Conservation (phyloP, 2,888 invertebrate genomes). For the Automeris io region DNA sequence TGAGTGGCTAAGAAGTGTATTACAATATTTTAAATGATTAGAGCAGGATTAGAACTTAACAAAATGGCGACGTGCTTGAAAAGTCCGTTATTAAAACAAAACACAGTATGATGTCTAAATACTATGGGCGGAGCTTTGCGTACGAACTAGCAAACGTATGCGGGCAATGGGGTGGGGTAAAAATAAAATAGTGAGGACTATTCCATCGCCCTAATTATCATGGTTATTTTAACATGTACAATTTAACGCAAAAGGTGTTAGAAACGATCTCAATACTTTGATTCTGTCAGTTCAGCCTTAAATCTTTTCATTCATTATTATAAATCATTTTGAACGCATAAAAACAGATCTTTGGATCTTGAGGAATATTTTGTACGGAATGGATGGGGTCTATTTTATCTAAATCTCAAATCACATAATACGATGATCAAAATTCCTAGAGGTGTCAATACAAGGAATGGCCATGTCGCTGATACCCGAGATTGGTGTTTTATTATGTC, state of each 20-base stretch:
- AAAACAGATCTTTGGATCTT: constrained; percentile 69
- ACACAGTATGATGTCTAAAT: constrained; percentile 49
- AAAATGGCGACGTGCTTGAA: constrained; percentile 39
- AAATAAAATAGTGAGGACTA: constrained; percentile 17
- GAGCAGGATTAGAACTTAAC: constrained; percentile 3
- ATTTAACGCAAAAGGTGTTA: constrained; percentile 44
- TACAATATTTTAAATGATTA: too few relatives aligned
- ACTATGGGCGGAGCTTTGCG: constrained; percentile 54
- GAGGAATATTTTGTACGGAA: constrained; percentile 71
- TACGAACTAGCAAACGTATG: constrained; percentile 31
- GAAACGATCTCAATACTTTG: constrained; percentile 60
- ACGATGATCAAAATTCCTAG: constrained; percentile 69
- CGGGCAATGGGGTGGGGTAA: constrained; percentile 24
- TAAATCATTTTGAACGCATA: constrained; percentile 69
- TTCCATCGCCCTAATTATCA: too few relatives aligned
- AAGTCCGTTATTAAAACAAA: constrained; percentile 46
- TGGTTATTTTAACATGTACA: constrained; percentile 11
- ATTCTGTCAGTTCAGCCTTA: constrained; percentile 48
- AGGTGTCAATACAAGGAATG: constrained; percentile 69
- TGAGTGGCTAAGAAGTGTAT: too few relatives aligned
- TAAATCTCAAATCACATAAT: constrained; percentile 50
- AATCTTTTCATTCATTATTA: constrained; percentile 66
- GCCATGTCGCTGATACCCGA: constrained; percentile 47
- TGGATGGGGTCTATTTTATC: constrained; percentile 70
- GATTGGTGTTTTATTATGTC: constrained; percentile 31